Evolutionary conservation across 2,113 vertebrate species (phyloP), one percentile per base, ranked within the genome.

Genomic region (Eulemur rufifrons): DNA sequence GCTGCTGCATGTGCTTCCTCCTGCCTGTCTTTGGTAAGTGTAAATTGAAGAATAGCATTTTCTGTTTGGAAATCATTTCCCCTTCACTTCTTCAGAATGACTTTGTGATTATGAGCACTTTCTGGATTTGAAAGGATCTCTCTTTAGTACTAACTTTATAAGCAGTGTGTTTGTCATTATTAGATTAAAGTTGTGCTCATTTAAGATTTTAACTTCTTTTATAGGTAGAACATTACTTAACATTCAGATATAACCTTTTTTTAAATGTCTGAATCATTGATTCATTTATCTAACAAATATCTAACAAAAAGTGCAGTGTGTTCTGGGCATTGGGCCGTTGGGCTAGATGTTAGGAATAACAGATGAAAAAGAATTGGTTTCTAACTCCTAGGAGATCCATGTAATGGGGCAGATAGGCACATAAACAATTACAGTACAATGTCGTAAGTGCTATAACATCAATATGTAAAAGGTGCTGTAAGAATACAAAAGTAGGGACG

Each of bases 11-110:
- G 39, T 85, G 39, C 59, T 80, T 85, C 47, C 3, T 52, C 34
- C 54, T 85, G 34, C 78, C 47, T 84, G 29, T 71, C 52, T 69
- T 95, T 86, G 50, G 7, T 47, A 91, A 56, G 18, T n/a, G 66
- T 74, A 89, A 95, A 92, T 42, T 37, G 74, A 82, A 94, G 73
- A 88, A 82, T 25, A 71, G 9, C 9, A 15, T 83, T 94, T 97
- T 92, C 88, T 88, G 7, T 85, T 96, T 90, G 32, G 45, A 92
- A 92, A 91, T 91, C 17, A 66, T 78, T 90, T 83, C 10, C 42
- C n/a, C 25, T 91, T 91, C 18, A 37, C 27, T 73, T 94, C 23
- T 76, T 47, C 15, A 29, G 69, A 85, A 95, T 73, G 76, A 87
- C 63, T 84, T 52, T 89, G 39, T 50, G 59, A 59, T 97, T 68